Evolutionary conservation across 2,888 invertebrate genomes (phyloP).

Genomic region (Rhyacophila evoluta): DNA sequence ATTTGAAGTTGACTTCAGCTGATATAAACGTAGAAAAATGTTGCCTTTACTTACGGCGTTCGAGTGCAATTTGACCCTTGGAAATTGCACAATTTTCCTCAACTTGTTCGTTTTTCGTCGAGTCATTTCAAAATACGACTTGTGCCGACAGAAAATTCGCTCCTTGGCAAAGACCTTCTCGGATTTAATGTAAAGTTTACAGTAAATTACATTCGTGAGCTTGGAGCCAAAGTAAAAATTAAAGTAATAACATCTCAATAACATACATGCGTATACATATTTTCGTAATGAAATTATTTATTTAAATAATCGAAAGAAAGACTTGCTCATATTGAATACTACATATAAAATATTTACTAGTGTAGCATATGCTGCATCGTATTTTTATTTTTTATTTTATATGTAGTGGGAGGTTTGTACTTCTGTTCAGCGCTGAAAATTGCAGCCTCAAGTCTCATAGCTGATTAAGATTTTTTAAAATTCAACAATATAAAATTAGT

Average conservation of each 20-base stretch:
- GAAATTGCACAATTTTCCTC: not conserved
- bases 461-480: too few species aligned
- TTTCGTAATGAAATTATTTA: too few species aligned
- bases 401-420: too few species aligned
- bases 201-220: not conserved
- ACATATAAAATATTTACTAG: too few species aligned
- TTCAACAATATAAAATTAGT: too few species aligned
- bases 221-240: not conserved
- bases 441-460: too few species aligned
- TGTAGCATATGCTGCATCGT: too few species aligned
- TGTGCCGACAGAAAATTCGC: not conserved
- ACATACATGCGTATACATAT: too few species aligned
- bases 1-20: not conserved
- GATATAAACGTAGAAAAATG: not conserved
- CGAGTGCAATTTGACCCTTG: constrained; percentile 22
- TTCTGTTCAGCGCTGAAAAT: too few species aligned
- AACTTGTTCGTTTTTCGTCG: constrained; percentile 17
- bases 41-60: constrained; percentile 1
- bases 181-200: not conserved
- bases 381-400: too few species aligned
- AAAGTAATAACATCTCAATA: not conserved
- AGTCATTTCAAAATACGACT: constrained; percentile 1
- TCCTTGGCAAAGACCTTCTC: constrained; percentile 8
- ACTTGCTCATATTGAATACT: too few species aligned
- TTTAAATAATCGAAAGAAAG: too few species aligned